These are phyloP conservation scores for Agrypnus murinus DNA, from an alignment of 2,888 invertebrate genomes.

Conservation along the genomic window DNA sequence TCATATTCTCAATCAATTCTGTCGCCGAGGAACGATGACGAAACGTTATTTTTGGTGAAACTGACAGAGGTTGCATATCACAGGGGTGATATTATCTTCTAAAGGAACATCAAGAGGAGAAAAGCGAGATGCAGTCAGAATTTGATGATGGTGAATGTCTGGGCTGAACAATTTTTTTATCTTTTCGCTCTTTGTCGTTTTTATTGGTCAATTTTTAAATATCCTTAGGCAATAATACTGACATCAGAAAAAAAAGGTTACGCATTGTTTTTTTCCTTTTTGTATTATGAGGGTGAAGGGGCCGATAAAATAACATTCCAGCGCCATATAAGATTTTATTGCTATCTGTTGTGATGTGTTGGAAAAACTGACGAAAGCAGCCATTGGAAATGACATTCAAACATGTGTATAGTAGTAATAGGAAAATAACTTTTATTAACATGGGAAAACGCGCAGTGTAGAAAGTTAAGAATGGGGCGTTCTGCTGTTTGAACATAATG, in stretches of 20 bases:
- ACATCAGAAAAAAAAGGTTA: constrained; percentile 26
- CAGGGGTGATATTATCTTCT: constrained; percentile 10
- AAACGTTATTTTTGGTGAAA: constrained; percentile 37
- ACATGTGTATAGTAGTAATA: background rate
- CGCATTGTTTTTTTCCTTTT: constrained; percentile 33
- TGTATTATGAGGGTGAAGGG: too few relatives aligned
- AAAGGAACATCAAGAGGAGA: background rate
- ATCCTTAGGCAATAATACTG: background rate
- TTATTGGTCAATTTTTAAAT: background rate
- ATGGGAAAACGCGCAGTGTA: too few relatives aligned
- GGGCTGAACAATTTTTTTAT: too few relatives aligned
- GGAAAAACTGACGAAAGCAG: constrained; percentile 44
- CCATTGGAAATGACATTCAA: constrained; percentile 10
- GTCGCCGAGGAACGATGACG: constrained; percentile 34
- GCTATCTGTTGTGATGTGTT: constrained; percentile 51
- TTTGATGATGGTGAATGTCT: background rate
- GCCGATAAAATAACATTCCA: constrained; percentile 47
- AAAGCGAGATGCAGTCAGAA: background rate
- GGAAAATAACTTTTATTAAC: constrained; percentile 15
- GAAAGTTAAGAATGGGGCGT: too few relatives aligned
- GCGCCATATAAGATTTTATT: constrained; percentile 54
- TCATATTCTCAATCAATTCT: constrained; percentile 44
- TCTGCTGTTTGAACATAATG: too few relatives aligned
- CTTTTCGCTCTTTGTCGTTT: too few relatives aligned
- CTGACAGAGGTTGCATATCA: constrained; percentile 19